Percentiles rank a stretch among this genome's conserved stretches.
Evolutionary conservation across 2,797 vertebrate genomes (phyloP).

Genomic region (Lacerta viridis): DNA sequence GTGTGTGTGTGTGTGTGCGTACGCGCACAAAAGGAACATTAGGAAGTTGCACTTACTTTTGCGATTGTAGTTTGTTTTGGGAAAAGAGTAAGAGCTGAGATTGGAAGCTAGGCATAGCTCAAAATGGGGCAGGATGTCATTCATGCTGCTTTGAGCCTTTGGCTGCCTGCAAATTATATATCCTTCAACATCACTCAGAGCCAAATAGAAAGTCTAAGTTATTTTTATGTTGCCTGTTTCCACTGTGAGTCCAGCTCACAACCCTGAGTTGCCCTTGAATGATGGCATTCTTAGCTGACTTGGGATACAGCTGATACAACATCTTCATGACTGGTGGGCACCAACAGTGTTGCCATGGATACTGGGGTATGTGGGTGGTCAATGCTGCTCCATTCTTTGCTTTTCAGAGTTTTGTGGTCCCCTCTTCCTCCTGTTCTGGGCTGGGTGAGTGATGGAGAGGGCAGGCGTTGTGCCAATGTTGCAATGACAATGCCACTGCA

Average conservation of each 20-base stretch:
- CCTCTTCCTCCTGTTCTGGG: too few relatives aligned
- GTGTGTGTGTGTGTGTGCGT: too few relatives aligned
- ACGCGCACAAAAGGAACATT: not conserved
- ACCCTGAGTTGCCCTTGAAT: not conserved
- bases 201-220: not conserved
- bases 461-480: too few relatives aligned
- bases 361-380: too few relatives aligned
- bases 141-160: not conserved
- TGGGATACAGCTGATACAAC: not conserved
- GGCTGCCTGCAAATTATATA: not conserved
- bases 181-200: not conserved
- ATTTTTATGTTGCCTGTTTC: not conserved
- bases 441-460: too few relatives aligned
- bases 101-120: not conserved
- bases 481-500: too few relatives aligned
- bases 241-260: not conserved
- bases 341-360: too few relatives aligned
- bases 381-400: too few relatives aligned
- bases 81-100: not conserved
- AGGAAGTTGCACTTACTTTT: slow-evolving; percentile 1
- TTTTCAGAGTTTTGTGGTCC: too few relatives aligned
- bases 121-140: not conserved
- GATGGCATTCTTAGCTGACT: not conserved
- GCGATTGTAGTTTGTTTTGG: not conserved
- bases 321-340: too few relatives aligned